Evolutionary conservation across 1,140 invertebrate species (phyloP).

Genomic region (Goniozus legneri): DNA sequence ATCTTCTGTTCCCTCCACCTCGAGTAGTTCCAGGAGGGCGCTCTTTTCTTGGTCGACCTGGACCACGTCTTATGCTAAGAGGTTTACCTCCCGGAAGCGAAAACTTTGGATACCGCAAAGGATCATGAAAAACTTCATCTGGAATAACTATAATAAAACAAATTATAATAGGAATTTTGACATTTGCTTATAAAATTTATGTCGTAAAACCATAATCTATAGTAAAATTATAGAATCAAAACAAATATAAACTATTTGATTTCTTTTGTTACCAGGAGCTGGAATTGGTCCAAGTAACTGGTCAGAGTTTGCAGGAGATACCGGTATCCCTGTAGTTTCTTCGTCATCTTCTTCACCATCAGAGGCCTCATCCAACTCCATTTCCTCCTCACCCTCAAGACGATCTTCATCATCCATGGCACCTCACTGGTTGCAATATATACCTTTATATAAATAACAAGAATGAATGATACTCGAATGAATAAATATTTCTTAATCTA

Average conservation of each 20-base stretch:
- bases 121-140: conserved; percentile 49
- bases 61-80: conserved; percentile 63
- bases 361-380: conserved; percentile 53
- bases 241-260: conserved; percentile 3
- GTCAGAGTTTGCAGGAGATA: conserved; percentile 50
- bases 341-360: conserved; percentile 53
- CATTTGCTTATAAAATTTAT: background rate
- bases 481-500: too few species aligned
- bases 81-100: conserved; percentile 57
- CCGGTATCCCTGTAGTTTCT: conserved; percentile 45
- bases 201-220: background rate
- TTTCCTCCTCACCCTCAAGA: conserved; percentile 53
- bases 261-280: conserved; percentile 37
- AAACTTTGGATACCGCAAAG: conserved; percentile 49
- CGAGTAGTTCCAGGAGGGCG: conserved; percentile 47
- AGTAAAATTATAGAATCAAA: conserved; percentile 2
- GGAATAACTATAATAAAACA: conserved; percentile 38
- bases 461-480: too few species aligned
- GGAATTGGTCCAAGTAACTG: conserved; percentile 43
- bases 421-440: conserved; percentile 27
- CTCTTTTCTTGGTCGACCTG: conserved; percentile 69
- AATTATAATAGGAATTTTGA: conserved; percentile 8
- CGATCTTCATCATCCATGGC: conserved; percentile 53
- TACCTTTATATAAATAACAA: conserved; percentile 16
- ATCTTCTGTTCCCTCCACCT: conserved; percentile 39